Conservation (phyloP, 2,888 invertebrate genomes). For the Aricia artaxerxes region DNA sequence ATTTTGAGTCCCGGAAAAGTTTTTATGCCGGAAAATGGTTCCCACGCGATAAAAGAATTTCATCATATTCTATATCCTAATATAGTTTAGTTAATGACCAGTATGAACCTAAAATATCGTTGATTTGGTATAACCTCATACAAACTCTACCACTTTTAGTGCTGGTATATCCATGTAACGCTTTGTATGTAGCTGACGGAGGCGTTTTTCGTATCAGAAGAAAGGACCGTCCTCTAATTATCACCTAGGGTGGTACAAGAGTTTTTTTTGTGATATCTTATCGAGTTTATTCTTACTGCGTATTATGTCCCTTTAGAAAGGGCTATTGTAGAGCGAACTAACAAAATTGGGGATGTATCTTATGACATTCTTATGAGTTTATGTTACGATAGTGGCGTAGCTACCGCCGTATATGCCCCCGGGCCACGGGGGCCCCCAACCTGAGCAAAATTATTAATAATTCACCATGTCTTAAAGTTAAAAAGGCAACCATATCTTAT, state of each 20-base stretch:
- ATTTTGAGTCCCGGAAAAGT: too few species aligned
- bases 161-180: neutral
- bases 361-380: neutral
- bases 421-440: too few species aligned
- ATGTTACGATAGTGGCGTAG: neutral
- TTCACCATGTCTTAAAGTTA: too few species aligned
- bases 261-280: neutral
- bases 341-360: neutral
- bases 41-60: too few species aligned
- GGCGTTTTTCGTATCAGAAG: slow-evolving; percentile 10
- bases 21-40: too few species aligned
- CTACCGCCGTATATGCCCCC: too few species aligned
- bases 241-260: neutral
- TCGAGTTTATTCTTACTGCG: neutral
- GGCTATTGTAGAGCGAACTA: neutral
- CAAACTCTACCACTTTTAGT: neutral
- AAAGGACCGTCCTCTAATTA: slow-evolving; percentile 16
- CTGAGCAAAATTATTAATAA: too few species aligned
- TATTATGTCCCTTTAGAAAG: slow-evolving; percentile 12
- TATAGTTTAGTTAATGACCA: too few species aligned
- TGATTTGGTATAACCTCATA: too few species aligned
- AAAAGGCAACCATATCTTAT: too few species aligned
- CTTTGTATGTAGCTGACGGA: slow-evolving; percentile 27
- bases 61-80: too few species aligned
- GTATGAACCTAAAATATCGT: too few species aligned